phyloP scores from a whole-genome alignment of 2,888 invertebrate species.

The Xestia sexstrigata region DNA sequence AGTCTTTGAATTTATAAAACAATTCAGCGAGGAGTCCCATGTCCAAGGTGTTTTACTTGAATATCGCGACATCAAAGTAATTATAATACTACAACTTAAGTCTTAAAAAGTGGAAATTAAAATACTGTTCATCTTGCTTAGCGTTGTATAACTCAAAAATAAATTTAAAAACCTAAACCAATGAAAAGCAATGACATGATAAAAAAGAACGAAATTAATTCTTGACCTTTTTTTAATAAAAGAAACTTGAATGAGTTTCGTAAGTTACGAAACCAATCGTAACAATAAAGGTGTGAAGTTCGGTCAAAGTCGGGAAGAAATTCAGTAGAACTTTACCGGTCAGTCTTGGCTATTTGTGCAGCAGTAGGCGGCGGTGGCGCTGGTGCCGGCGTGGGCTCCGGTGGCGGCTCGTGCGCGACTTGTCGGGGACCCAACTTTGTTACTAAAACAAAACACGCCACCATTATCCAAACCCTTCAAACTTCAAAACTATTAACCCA shows the following conservation, averaged over 20 bases:
- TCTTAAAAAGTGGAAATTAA: neutral
- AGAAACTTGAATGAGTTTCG: conserved; percentile 37
- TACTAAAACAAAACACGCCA: conserved; percentile 84
- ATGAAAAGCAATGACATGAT: conserved; percentile 43
- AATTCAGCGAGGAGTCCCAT: neutral
- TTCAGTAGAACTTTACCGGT: conserved; percentile 79
- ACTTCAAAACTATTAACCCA: conserved; percentile 15
- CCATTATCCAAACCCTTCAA: neutral
- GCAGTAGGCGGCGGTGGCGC: conserved; percentile 82
- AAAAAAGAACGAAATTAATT: conserved; percentile 38
- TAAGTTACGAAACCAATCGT: conserved; percentile 38
- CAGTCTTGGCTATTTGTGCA: conserved; percentile 83
- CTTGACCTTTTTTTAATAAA: conserved; percentile 42
- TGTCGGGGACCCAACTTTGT: conserved; percentile 93
- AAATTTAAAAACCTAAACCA: conserved; percentile 17
- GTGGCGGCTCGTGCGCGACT: conserved; percentile 85
- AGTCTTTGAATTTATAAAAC: neutral
- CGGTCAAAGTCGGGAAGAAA: neutral
- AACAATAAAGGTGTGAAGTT: conserved; percentile 20
- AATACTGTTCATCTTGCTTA: neutral
- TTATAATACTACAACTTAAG: neutral
- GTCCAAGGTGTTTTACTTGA: neutral
- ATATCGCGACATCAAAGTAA: neutral
- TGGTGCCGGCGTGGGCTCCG: conserved; percentile 85
- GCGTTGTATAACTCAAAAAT: conserved; percentile 5